These are phyloP conservation scores for Gallinago stenura DNA, from an alignment of 2,797 vertebrate genomes.

Conservation along the genomic window DNA sequence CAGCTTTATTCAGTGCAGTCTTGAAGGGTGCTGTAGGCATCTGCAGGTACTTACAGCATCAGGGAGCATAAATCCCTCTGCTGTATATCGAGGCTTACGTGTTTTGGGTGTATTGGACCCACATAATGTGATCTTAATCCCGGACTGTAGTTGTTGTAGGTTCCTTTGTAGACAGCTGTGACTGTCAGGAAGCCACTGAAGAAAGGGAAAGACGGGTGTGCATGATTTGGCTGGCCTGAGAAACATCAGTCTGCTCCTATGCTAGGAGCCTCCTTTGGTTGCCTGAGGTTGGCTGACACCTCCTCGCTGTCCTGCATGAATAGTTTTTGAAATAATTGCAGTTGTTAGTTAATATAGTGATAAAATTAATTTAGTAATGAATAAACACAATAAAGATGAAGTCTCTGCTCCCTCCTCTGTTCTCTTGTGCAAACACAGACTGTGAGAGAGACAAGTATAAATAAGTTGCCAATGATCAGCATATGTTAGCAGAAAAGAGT, in stretches of 20 bases:
- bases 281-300: neutral
- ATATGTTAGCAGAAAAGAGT: neutral
- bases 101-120: neutral
- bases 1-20: neutral
- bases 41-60: rapidly evolving
- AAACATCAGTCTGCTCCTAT: neutral
- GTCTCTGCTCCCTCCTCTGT: neutral
- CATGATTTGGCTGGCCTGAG: neutral
- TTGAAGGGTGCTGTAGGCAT: neutral
- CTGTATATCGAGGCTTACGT: rapidly evolving
- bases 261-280: neutral
- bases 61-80: neutral
- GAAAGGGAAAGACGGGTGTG: neutral
- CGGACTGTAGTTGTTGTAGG: neutral
- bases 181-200: neutral
- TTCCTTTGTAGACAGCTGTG: neutral
- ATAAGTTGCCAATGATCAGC: neutral
- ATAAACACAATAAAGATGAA: neutral
- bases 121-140: neutral
- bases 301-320: neutral
- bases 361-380: neutral
- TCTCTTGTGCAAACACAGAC: neutral
- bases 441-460: neutral
- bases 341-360: neutral
- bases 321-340: neutral